Base-by-base conservation (phyloP, 2,113 vertebrate species). In the Epinephelus lanceolatus region DNA sequence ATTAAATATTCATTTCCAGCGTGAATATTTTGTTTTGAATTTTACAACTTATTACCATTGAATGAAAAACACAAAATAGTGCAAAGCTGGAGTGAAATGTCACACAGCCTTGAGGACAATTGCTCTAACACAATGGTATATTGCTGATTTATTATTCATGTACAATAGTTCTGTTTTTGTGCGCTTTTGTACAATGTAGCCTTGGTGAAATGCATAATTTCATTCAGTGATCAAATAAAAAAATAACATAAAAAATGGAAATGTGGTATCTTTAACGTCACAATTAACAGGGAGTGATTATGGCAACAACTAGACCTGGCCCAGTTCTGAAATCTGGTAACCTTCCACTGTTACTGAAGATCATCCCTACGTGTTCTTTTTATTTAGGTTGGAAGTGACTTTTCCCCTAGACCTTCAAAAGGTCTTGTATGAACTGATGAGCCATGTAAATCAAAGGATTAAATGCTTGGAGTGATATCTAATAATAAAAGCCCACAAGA, bases 401-500 rank as follows among this genome's bases (percentile, higher is more conserved):
- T 86, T 84, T 61, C 3, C 55, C 71, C 49, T 69, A 76, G 33
- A 72, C 74, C 69, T 85, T 86, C 37, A 67, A 74, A 84, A 30
- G 67, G 69, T 77, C 59, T 74, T 59, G 68, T 62, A 76, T 52
- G 56, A 89, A 91, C 52, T 71, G 82, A 72, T 75, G 77, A 88
- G 51, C 80, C 71, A 52, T 76, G 66, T 80, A 90, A 90, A 86
- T 77, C 79, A 80, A 71, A 66, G 89, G 94, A 95, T 94, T 94
- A 94, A 81, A 85, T 84, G 90, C 83, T 89, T 88, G 71, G 69
- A 87, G 78, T 88, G 91, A 90, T 83, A 91, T 90, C 83, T 70
- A 90, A 93, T 89, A 93, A 91, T 90, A 87, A 92, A 86, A 92
- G 77, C 59, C 70, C 76, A 80, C 42, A 89, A 85, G 86, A 81